Conservation (phyloP, 2,113 vertebrate genomes). For the Heliornis fulica region DNA sequence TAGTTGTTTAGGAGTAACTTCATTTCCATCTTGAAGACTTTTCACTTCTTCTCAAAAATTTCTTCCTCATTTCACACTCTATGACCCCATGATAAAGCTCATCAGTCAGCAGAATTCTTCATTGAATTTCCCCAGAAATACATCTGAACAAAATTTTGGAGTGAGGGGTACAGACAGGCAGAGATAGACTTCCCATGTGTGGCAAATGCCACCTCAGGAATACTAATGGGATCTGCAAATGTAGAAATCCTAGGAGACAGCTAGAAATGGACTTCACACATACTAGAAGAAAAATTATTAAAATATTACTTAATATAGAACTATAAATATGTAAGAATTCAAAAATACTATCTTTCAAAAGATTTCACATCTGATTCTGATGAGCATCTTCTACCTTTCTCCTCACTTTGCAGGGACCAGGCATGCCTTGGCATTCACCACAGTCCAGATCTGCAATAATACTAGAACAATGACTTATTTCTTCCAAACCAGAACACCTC, state of each 20-base stretch:
- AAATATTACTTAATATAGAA: not conserved
- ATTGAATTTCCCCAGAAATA: not conserved
- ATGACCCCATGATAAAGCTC: not conserved
- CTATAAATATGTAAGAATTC: slow-evolving; percentile 6
- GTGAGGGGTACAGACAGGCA: not conserved
- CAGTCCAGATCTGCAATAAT: not conserved
- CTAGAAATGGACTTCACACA: not conserved
- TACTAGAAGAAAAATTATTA: not conserved
- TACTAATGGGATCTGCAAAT: not conserved
- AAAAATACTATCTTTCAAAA: not conserved
- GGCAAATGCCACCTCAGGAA: not conserved
- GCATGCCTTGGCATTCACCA: not conserved
- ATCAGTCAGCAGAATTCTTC: not conserved
- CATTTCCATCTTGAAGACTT: not conserved
- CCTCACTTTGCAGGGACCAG: not conserved
- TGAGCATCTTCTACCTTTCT: not conserved
- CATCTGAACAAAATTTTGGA: not conserved
- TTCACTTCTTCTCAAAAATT: not conserved
- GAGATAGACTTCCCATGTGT: not conserved
- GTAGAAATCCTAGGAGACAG: not conserved
- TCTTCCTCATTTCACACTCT: not conserved
- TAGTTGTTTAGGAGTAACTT: not conserved
- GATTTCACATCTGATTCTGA: not conserved
- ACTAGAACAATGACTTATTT: not conserved
- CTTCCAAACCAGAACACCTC: not conserved